These are phyloP conservation scores for Drosophila nigricruria DNA, from an alignment of 2,888 invertebrate species.

Conservation along the genomic window DNA sequence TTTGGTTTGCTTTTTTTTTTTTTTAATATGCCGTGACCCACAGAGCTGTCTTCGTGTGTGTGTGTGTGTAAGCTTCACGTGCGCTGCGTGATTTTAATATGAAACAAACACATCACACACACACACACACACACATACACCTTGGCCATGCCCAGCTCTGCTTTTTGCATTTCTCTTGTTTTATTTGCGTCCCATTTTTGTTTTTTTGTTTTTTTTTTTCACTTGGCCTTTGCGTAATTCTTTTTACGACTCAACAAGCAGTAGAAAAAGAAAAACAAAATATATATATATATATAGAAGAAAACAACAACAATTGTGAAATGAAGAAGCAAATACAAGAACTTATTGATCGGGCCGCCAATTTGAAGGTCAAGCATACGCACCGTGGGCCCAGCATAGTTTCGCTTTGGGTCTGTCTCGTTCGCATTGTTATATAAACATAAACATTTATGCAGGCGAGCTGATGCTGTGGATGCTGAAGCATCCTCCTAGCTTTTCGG, in stretches of 20 bases:
- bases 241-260: slow-evolving; percentile 80
- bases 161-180: slow-evolving; percentile 57
- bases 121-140: slow-evolving; percentile 32
- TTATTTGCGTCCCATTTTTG: slow-evolving; percentile 69
- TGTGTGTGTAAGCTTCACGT: slow-evolving; percentile 56
- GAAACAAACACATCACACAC: slow-evolving; percentile 62
- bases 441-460: slow-evolving; percentile 45
- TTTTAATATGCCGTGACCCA: slow-evolving; percentile 72
- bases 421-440: slow-evolving; percentile 67
- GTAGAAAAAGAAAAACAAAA: slow-evolving; percentile 52
- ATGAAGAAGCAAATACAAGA: slow-evolving; percentile 57
- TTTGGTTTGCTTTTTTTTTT: slow-evolving; percentile 6
- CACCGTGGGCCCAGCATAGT: slow-evolving; percentile 45
- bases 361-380: slow-evolving; percentile 77
- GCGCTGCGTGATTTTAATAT: slow-evolving; percentile 80
- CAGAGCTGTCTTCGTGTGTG: slow-evolving; percentile 24
- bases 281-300: not conserved
- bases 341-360: slow-evolving; percentile 72
- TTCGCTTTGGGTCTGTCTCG: slow-evolving; percentile 5
- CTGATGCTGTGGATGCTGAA: slow-evolving; percentile 21
- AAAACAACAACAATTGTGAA: slow-evolving; percentile 22
- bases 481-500: not conserved
- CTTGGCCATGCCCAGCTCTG: slow-evolving; percentile 21
- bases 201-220: slow-evolving; percentile 44
- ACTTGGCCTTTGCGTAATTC: slow-evolving; percentile 73